A percentile compares a stretch with the other conserved stretches of the same genome.
These are phyloP conservation scores for Mantis religiosa DNA, from an alignment of 2,888 invertebrate genomes.

Conservation along the genomic window DNA sequence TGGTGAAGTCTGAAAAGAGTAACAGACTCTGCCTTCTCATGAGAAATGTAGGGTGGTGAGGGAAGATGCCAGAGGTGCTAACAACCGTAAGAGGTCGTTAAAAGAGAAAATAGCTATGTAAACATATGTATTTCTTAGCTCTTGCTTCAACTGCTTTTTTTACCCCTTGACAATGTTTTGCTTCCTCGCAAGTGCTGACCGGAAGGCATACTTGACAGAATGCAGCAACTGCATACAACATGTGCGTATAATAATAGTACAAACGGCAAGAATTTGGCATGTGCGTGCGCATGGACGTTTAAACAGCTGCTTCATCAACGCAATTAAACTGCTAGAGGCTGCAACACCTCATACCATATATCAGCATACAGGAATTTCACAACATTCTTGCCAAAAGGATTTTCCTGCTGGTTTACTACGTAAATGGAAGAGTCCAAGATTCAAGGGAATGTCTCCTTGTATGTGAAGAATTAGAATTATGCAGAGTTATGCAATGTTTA, in stretches of 20 bases:
- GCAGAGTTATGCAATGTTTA: too few species aligned
- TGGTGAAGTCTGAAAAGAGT: neutral
- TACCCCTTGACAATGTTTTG: neutral
- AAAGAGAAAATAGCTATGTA: neutral
- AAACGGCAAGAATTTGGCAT: neutral
- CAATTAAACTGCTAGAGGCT: neutral
- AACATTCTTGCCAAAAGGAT: neutral
- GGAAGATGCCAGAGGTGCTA: neutral
- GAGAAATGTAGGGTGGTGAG: too few species aligned
- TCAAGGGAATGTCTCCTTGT: neutral
- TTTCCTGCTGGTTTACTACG: neutral
- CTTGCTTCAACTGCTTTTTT: neutral
- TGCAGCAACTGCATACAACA: neutral
- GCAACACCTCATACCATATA: neutral
- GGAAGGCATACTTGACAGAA: neutral
- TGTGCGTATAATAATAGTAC: neutral
- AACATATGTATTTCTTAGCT: neutral
- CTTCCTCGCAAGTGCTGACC: neutral
- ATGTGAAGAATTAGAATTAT: too few species aligned
- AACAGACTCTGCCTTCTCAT: neutral
- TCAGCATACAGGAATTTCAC: neutral
- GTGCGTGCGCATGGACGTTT: neutral
- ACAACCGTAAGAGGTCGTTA: neutral
- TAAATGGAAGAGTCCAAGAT: neutral
- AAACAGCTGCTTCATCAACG: neutral